Conservation (phyloP, 2,888 invertebrate species). For the Pomacea canaliculata region DNA sequence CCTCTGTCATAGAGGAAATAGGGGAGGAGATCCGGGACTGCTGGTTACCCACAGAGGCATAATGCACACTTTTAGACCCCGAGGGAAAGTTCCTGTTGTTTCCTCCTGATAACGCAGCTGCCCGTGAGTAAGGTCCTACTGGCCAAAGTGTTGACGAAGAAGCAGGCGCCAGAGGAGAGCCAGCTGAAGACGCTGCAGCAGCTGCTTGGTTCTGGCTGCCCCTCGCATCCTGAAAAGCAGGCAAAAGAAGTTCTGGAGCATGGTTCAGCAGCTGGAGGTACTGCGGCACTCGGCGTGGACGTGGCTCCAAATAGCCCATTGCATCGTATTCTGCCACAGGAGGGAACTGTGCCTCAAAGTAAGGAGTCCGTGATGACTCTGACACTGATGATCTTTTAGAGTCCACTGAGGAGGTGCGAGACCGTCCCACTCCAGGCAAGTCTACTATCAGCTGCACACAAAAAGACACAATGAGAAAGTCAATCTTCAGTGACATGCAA, state of each 20-base stretch:
- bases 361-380: conserved; percentile 20
- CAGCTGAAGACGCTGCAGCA: not conserved
- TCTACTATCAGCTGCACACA: conserved; percentile 36
- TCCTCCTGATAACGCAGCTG: not conserved
- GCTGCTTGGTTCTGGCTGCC: not conserved
- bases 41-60: not conserved
- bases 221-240: conserved; percentile 7
- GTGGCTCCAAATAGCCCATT: conserved; percentile 40
- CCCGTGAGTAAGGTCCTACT: conserved; percentile 13
- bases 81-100: not conserved
- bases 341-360: conserved; percentile 27
- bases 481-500: too few relatives aligned
- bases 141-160: not conserved
- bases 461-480: too few relatives aligned
- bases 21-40: not conserved
- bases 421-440: conserved; percentile 32
- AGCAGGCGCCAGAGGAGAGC: not conserved
- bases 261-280: conserved; percentile 39
- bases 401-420: conserved; percentile 38
- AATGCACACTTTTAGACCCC: not conserved
- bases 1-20: not conserved
- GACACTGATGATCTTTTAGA: conserved; percentile 28
- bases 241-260: conserved; percentile 34
- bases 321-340: conserved; percentile 35
- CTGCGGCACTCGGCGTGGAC: conserved; percentile 26